Evolutionary conservation across 2,113 vertebrate genomes (phyloP).

Genomic region (Microtus ochrogaster): DNA sequence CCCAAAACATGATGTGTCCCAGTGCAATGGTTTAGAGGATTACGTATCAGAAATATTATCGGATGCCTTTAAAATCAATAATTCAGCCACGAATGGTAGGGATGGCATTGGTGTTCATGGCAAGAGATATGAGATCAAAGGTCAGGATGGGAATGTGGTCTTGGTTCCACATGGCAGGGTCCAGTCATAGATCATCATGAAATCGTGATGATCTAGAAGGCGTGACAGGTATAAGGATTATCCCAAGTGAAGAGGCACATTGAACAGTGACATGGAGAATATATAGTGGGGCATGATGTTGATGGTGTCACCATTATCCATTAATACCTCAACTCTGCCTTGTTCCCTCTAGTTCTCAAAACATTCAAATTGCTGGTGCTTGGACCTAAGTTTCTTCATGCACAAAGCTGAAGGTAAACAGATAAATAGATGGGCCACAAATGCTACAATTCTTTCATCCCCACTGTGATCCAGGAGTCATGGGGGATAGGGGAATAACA

Average conservation of each 20-base stretch:
- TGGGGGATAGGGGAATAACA: not conserved
- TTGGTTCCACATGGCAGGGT: not conserved
- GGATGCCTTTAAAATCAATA: not conserved
- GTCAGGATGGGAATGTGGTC: not conserved
- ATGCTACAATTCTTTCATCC: not conserved
- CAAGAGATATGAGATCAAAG: not conserved
- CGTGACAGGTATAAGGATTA: not conserved
- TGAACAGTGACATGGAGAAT: not conserved
- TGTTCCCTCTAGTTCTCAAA: not conserved
- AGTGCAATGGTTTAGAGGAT: not conserved
- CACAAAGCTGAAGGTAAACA: not conserved
- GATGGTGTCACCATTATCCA: not conserved
- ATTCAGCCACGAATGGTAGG: not conserved
- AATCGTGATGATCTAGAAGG: not conserved
- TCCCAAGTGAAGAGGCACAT: not conserved
- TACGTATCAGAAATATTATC: not conserved
- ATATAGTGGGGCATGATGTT: not conserved
- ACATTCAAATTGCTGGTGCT: not conserved
- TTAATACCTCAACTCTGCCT: not conserved
- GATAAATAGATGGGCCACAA: not conserved
- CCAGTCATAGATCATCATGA: not conserved
- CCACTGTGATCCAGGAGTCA: not conserved
- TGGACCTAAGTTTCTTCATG: not conserved
- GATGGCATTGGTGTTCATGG: not conserved
- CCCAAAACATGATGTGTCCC: not conserved